phyloP scores from a whole-genome alignment of 2,888 invertebrate genomes.

The Hirtodrosophila histrioides region DNA sequence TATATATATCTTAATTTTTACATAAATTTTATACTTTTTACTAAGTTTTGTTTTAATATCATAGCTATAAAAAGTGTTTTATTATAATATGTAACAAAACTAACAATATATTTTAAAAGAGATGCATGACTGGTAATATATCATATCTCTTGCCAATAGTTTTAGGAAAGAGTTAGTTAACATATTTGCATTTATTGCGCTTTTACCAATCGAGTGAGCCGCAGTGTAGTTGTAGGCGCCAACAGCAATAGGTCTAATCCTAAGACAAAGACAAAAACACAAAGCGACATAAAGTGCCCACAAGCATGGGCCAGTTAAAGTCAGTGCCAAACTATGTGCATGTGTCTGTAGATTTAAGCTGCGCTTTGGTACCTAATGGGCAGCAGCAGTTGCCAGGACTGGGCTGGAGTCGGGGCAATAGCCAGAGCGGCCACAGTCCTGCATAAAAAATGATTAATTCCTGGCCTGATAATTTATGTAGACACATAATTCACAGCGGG shows the following conservation, averaged over 20 bases:
- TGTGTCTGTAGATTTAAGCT: conserved; percentile 43
- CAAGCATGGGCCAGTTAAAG: conserved; percentile 39
- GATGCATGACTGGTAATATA: conserved; percentile 7
- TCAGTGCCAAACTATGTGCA: conserved; percentile 37
- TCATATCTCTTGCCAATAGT: conserved; percentile 8
- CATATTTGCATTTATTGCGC: conserved; percentile 16
- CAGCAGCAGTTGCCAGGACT: conserved; percentile 16
- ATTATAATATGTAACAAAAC: no score
- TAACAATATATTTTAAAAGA: no score
- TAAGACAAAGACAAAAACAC: conserved; percentile 62
- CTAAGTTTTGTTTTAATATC: no score
- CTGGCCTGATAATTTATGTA: conserved; percentile 81
- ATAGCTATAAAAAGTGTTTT: no score
- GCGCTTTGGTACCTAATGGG: conserved; percentile 70
- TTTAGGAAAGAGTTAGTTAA: conserved; percentile 6
- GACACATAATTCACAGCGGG: conserved; percentile 82
- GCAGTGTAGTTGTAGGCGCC: conserved; percentile 39
- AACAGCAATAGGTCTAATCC: conserved; percentile 37
- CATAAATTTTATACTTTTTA: no score
- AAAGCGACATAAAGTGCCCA: conserved; percentile 71
- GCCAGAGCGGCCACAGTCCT: conserved; percentile 46
- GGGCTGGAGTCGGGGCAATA: conserved; percentile 12
- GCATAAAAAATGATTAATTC: conserved; percentile 82
- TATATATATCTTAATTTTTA: no score
- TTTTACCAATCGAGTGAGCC: conserved; percentile 22